phyloP scores from a whole-genome alignment of 2,888 invertebrate species.

The Leptothorax acervorum region DNA sequence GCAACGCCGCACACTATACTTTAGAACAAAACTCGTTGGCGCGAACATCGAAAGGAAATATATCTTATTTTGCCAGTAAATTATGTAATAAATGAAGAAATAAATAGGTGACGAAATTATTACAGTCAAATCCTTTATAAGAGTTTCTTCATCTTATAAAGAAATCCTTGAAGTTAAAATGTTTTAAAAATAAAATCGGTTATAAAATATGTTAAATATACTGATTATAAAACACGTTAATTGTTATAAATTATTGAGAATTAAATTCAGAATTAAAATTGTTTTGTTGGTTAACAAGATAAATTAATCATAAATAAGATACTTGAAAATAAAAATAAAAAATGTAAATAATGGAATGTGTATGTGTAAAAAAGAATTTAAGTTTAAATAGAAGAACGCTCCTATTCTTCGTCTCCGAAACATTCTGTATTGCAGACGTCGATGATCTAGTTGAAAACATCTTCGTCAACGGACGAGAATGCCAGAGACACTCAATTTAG shows the following conservation, averaged over 20 bases:
- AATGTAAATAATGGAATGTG: not conserved
- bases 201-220: not conserved
- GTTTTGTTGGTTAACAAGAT: not conserved
- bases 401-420: not conserved
- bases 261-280: not conserved
- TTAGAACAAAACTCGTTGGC: constrained; percentile 2
- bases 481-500: constrained; percentile 20
- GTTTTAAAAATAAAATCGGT: not conserved
- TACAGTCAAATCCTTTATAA: not conserved
- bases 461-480: constrained; percentile 35
- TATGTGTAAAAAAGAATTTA: not conserved
- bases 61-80: not conserved
- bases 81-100: constrained; percentile 20
- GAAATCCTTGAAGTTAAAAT: not conserved
- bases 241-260: not conserved
- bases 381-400: not conserved
- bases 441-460: constrained; percentile 30
- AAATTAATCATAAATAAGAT: not conserved
- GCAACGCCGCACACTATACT: not conserved
- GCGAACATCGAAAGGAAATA: not conserved
- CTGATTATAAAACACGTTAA: not conserved
- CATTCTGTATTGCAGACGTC: not conserved
- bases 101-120: not conserved
- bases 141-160: not conserved
- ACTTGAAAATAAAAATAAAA: not conserved